These are phyloP conservation scores for Drosophila subquinaria DNA, from an alignment of 2,888 invertebrate genomes.

Conservation along the genomic window DNA sequence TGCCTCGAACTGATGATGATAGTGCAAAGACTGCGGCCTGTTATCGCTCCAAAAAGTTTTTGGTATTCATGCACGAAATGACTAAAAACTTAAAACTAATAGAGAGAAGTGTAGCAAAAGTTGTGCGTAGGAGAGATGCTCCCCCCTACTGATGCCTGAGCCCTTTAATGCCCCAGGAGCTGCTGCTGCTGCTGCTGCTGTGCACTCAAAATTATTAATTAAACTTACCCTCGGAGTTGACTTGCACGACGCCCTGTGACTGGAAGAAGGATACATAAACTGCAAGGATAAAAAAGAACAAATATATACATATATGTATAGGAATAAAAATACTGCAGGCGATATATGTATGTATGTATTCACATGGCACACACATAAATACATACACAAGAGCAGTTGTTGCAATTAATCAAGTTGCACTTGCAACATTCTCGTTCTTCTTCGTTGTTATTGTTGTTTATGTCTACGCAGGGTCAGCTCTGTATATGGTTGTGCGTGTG, in stretches of 20 bases:
- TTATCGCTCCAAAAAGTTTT: conserved; percentile 72
- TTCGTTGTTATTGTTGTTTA: conserved; percentile 23
- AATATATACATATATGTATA: conserved; percentile 24
- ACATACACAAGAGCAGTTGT: conserved; percentile 14
- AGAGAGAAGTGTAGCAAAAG: conserved; percentile 74
- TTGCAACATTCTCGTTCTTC: conserved; percentile 21
- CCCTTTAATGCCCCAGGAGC: conserved; percentile 5
- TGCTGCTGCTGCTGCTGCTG: conserved; percentile 32
- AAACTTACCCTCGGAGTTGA: conserved; percentile 85
- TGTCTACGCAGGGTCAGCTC: conserved; percentile 34
- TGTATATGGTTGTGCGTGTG: not conserved
- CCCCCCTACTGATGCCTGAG: not conserved
- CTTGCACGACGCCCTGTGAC: conserved; percentile 77
- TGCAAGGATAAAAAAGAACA: conserved; percentile 64
- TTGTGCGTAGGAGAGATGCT: conserved; percentile 48
- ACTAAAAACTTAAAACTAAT: conserved; percentile 79
- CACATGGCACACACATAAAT: conserved; percentile 12
- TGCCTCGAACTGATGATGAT: conserved; percentile 53
- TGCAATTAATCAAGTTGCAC: conserved; percentile 80
- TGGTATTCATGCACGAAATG: conserved; percentile 77
- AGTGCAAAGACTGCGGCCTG: conserved; percentile 70
- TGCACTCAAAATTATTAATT: conserved; percentile 82
- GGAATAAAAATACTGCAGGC: conserved; percentile 41
- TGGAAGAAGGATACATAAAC: conserved; percentile 81
- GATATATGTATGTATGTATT: conserved; percentile 28